Conservation (phyloP, 2,113 vertebrate genomes). For the Gracilinanus agilis region DNA sequence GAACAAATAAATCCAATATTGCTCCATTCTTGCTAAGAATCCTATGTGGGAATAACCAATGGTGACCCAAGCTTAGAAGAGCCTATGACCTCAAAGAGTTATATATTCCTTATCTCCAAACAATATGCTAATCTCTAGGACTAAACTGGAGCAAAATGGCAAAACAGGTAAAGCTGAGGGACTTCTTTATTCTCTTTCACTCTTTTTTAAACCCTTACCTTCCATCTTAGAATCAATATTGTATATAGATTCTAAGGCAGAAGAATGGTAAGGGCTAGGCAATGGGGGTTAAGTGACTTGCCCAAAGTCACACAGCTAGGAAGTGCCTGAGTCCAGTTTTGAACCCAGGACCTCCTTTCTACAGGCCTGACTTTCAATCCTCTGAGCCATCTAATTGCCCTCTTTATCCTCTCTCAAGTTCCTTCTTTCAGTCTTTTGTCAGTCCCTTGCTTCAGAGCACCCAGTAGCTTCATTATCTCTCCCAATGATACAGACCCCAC, state of each 20-base stretch:
- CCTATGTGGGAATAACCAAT: background rate
- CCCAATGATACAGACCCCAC: background rate
- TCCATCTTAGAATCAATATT: too few species aligned
- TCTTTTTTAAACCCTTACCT: too few species aligned
- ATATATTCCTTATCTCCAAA: background rate
- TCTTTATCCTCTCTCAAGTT: background rate
- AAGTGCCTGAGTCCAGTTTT: too few species aligned
- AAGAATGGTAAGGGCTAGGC: too few species aligned
- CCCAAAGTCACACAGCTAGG: too few species aligned
- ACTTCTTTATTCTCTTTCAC: background rate
- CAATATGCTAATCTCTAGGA: background rate
- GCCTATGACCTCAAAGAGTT: background rate
- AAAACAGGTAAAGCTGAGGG: background rate
- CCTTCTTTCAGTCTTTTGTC: background rate
- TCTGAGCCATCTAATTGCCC: too few species aligned
- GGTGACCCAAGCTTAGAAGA: background rate
- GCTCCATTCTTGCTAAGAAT: background rate
- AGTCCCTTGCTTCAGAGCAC: background rate
- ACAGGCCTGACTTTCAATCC: too few species aligned
- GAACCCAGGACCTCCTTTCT: too few species aligned
- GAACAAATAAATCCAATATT: background rate
- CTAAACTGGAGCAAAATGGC: background rate
- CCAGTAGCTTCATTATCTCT: background rate
- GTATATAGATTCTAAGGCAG: too few species aligned
- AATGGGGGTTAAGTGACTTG: too few species aligned